A percentile compares a stretch with the other conserved stretches of the same genome.
Evolutionary conservation across 2,888 invertebrate species (phyloP).

Genomic region (Hemithea aestivaria): DNA sequence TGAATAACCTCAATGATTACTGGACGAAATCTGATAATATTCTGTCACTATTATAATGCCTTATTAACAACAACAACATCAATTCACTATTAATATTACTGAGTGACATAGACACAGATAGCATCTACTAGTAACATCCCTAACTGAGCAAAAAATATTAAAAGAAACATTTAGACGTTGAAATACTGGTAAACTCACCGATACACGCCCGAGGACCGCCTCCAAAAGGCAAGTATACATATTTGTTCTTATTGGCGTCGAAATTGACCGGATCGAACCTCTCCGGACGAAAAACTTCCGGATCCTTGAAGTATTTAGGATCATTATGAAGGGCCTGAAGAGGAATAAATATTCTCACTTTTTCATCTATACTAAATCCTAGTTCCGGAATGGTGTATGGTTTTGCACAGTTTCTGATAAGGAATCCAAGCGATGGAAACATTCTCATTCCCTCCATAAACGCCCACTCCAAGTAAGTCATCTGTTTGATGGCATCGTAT

Average conservation of each 20-base stretch:
- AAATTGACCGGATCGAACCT: slow-evolving; percentile 40
- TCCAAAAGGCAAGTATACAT: slow-evolving; percentile 51
- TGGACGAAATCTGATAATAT: no score
- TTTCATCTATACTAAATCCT: slow-evolving; percentile 42
- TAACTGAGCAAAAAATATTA: no score
- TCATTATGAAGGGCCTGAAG: slow-evolving; percentile 52
- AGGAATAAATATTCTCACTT: slow-evolving; percentile 45
- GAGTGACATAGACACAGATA: no score
- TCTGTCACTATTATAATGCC: no score
- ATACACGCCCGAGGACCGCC: slow-evolving; percentile 54
- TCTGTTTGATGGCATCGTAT: slow-evolving; percentile 51
- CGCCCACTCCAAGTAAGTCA: slow-evolving; percentile 48
- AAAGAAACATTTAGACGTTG: no score
- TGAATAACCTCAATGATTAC: no score
- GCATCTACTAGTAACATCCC: no score
- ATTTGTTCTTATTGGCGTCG: slow-evolving; percentile 34
- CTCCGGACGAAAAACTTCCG: slow-evolving; percentile 50
- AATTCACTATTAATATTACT: no score
- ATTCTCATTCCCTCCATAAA: slow-evolving; percentile 53
- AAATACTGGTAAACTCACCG: no score
- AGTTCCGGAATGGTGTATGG: slow-evolving; percentile 48
- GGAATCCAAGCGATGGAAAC: slow-evolving; percentile 54
- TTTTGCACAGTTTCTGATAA: slow-evolving; percentile 41
- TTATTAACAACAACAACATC: no score
- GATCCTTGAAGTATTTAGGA: slow-evolving; percentile 48